Base-by-base conservation (phyloP, 2,888 invertebrate species). In the Clepsis dumicolana region DNA sequence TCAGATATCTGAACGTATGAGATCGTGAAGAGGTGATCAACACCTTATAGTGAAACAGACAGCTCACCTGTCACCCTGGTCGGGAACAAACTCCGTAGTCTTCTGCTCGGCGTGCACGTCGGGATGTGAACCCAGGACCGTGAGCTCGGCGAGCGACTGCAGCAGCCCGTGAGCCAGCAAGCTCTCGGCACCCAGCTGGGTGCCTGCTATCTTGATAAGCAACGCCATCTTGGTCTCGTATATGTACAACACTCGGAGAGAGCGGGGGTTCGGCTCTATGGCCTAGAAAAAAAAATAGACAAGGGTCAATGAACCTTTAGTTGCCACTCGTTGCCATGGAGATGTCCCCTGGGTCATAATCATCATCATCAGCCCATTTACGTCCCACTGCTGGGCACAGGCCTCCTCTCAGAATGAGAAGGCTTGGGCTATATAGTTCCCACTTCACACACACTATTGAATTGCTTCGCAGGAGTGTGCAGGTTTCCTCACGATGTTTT, bases 191-290 rank as follows among this genome's bases (percentile, higher is more conserved):
- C 98, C 98, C 12, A 94, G 79, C 71, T 95, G 94, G 0, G 95
- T 95, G 7, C 95, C 94, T 0, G 97, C 96, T 76, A 97, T 93
- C 79, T 96, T 94, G 62, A 95, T 94, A 18, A 98, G 93, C 74
- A 97, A 94, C 41, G 97, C 95, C 96, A 98, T 96, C 91, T 97
- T 97, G 0, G 98, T 96, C 85, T 98, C 97, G 88, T 97, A 98
- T 16, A 98, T 95, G 90, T 97, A 98, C 0, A 98, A 88, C 0
- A 96, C 96, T 65, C 96, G 95, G 52, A 98, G 93, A 1, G 95
- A 95, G 59, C 95, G 94, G 0, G 96, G 96, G 72, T 93, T 94
- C 14, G 95, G 95, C 76, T 96, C 95, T 53, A 97, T 80, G n/a
- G 96, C 94, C 81, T 93, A 81, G 8, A 35, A 14, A 65, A 48